phyloP scores from a whole-genome alignment of 1,140 invertebrate genomes.

The Apis laboriosa region DNA sequence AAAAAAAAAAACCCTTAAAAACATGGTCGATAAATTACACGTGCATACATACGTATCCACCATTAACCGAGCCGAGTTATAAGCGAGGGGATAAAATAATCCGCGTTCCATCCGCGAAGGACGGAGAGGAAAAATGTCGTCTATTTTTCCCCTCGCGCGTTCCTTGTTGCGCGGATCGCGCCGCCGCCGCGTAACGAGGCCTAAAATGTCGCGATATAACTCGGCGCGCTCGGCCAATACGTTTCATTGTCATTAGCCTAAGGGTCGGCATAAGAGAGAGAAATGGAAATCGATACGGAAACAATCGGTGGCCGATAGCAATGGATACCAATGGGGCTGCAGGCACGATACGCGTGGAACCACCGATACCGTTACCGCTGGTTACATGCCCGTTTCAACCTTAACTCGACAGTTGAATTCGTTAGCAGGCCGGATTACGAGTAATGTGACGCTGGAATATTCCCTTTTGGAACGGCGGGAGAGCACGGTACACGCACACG shows the following conservation, averaged over 20 bases:
- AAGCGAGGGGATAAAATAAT: background rate
- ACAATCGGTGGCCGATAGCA: conserved; percentile 42
- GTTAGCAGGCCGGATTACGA: conserved; percentile 54
- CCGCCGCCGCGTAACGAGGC: conserved; percentile 34
- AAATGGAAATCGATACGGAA: conserved; percentile 59
- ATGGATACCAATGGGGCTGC: conserved; percentile 18
- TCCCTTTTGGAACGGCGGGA: conserved; percentile 44
- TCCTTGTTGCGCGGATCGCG: conserved; percentile 24
- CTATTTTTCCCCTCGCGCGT: conserved; percentile 19
- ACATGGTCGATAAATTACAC: too few relatives aligned
- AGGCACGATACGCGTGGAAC: conserved; percentile 28
- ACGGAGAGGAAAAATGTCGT: background rate
- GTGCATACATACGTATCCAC: too few relatives aligned
- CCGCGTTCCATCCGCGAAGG: conserved; percentile 16
- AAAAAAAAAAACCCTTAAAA: too few relatives aligned
- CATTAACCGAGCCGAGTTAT: background rate
- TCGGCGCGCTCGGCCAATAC: conserved; percentile 8
- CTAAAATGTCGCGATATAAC: conserved; percentile 46
- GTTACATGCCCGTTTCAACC: conserved; percentile 54
- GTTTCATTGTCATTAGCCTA: conserved; percentile 51
- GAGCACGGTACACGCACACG: background rate
- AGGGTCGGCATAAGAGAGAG: conserved; percentile 52
- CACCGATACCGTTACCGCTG: conserved; percentile 55
- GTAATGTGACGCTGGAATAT: conserved; percentile 55
- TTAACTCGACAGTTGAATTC: conserved; percentile 56